Base-by-base conservation (phyloP, 2,888 invertebrate genomes). In the Ichneumon xanthorius region DNA sequence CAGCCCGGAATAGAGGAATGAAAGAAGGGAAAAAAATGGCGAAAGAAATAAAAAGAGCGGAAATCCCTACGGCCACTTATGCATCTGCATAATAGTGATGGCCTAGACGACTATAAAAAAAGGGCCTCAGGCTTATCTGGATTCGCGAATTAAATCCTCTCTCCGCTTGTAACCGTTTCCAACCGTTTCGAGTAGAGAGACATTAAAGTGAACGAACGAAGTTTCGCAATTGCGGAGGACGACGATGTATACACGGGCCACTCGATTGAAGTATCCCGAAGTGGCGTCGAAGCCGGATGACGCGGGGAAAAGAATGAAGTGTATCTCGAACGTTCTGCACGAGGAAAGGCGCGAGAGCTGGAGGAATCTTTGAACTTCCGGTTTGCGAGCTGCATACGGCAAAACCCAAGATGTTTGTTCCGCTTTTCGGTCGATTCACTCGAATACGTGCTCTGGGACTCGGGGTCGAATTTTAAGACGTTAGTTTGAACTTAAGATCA, bases 361-460 rank as follows among this genome's bases (percentile, higher is more conserved):
- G 19, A 72, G 55, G n/a, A 6, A 19, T 11, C 48, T 14, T 14
- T 4, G 3, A 11, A 14, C 48, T 48, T 48, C 16, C 19, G n/a
- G 19, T 16, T 53, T 53, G n/a, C 19, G 53, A n/a, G 6, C 6
- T 19, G 53, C 33, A 16, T n/a, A 19, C n/a, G 19, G n/a, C 68
- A 45, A 48, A 40, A 45, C 45, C 9, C 67, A 50, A 37, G 63
- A 11, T 79, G 0, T n/a, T 19, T 37, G 61, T 37, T 76, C 48
- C 19, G n/a, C 7, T n/a, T 53, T 19, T 53, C 5, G 37, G 68
- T 68, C 80, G 77, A 80, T 67, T 80, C 86, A 82, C 85, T 87
- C 86, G 86, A 85, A 84, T 85, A 75, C 86, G 58, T 70, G 40
- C 37, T 68, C 63, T 84, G 77, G 67, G 79, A 83, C 79, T 71